phyloP scores from a whole-genome alignment of 2,888 invertebrate species.

The Drosophila kuntzei region DNA sequence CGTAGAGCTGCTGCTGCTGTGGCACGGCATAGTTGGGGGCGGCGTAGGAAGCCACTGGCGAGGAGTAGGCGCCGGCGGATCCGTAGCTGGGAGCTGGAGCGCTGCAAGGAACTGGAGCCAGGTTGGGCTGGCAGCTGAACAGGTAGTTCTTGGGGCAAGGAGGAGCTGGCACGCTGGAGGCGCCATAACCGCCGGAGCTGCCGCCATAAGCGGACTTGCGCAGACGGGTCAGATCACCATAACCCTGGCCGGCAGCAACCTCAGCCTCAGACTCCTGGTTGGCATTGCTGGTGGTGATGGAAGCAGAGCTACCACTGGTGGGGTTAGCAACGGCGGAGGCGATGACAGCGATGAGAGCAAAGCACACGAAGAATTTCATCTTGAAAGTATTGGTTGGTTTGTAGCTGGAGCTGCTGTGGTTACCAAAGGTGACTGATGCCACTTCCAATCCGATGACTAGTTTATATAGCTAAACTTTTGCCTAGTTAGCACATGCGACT shows the following conservation, averaged over 20 bases:
- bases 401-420: constrained; percentile 37
- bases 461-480: constrained; percentile 69
- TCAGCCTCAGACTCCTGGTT: constrained; percentile 55
- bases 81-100: constrained; percentile 65
- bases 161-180: constrained; percentile 64
- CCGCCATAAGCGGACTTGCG: constrained; percentile 78
- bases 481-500: constrained; percentile 52
- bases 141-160: constrained; percentile 81
- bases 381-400: constrained; percentile 39
- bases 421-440: constrained; percentile 69
- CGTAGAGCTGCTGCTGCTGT: constrained; percentile 58
- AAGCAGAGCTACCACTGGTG: constrained; percentile 25
- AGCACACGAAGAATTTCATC: constrained; percentile 80
- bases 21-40: constrained; percentile 72
- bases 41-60: constrained; percentile 71
- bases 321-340: constrained; percentile 58
- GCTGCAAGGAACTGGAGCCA: constrained; percentile 79
- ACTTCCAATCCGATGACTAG: constrained; percentile 17
- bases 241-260: constrained; percentile 45
- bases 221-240: constrained; percentile 70
- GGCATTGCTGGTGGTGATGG: constrained; percentile 15
- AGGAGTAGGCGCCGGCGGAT: constrained; percentile 78
- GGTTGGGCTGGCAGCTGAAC: constrained; percentile 79
- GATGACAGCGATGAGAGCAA: constrained; percentile 66
- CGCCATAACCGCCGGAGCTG: constrained; percentile 66